Conservation (phyloP, 2,797 vertebrate species). For the Helicolenus hilgendorfi region DNA sequence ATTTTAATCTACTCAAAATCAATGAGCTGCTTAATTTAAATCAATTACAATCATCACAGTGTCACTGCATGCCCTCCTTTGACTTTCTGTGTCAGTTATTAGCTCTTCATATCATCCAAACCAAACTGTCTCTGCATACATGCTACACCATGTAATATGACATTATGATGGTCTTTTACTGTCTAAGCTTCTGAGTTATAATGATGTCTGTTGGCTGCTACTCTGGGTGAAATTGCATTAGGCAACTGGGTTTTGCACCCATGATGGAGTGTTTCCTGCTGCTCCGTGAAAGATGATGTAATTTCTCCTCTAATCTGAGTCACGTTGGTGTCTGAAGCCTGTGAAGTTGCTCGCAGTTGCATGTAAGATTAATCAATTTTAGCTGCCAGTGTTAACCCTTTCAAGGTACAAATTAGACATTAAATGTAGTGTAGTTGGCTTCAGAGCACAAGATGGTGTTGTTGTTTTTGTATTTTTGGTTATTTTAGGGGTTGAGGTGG, state of each 20-base stretch:
- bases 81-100: neutral
- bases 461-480: neutral
- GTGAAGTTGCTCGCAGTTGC: neutral
- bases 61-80: neutral
- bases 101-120: neutral
- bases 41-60: neutral
- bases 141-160: neutral
- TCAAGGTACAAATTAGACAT: neutral
- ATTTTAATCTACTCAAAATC: neutral
- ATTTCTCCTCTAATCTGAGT: constrained; percentile 33
- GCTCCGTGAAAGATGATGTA: constrained; percentile 41
- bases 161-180: constrained; percentile 9
- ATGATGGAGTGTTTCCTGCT: constrained; percentile 38
- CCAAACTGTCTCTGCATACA: neutral
- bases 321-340: neutral
- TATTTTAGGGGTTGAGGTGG: neutral
- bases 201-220: constrained; percentile 24
- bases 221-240: constrained; percentile 41
- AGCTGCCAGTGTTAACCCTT: neutral
- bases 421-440: neutral
- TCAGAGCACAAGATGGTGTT: neutral
- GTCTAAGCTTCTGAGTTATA: constrained; percentile 10
- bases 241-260: constrained; percentile 22
- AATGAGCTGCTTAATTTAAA: neutral
- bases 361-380: constrained; percentile 1